phyloP scores from a whole-genome alignment of 1,140 invertebrate genomes.

The Anastatus disparis region DNA sequence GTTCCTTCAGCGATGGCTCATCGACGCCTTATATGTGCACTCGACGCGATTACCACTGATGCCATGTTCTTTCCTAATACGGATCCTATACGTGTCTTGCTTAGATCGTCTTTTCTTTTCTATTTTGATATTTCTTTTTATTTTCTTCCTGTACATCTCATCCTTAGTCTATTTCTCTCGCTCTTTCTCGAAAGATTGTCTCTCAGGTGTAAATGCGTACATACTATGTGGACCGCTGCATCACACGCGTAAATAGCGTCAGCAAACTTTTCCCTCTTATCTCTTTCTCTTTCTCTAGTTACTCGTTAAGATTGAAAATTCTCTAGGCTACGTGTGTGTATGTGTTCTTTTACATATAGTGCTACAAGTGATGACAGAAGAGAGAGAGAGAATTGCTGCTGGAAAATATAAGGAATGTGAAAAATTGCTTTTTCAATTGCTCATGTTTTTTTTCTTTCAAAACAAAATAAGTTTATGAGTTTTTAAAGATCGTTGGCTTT shows the following conservation, averaged over 20 bases:
- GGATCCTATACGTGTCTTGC: constrained; percentile 48
- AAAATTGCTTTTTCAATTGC: too few species aligned
- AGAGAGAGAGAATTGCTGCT: neutral
- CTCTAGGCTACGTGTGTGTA: neutral
- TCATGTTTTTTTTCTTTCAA: too few species aligned
- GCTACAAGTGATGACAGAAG: neutral
- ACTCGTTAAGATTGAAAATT: neutral
- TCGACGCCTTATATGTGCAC: constrained; percentile 56
- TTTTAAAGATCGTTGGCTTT: too few species aligned
- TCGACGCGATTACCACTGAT: constrained; percentile 54
- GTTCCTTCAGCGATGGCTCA: constrained; percentile 48
- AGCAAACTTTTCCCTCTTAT: neutral
- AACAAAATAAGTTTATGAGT: too few species aligned
- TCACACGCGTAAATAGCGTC: constrained; percentile 8
- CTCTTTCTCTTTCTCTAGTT: too few species aligned
- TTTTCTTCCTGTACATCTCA: neutral
- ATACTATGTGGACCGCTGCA: neutral
- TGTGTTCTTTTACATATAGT: too few species aligned
- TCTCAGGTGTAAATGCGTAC: constrained; percentile 30
- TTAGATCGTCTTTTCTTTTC: constrained; percentile 46
- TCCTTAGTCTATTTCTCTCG: neutral
- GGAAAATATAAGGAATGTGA: neutral
- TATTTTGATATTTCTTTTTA: neutral
- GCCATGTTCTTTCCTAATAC: constrained; percentile 53
- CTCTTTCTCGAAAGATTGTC: neutral